phyloP scores from a whole-genome alignment of 1,140 invertebrate genomes.

The Scaptodrosophila lebanonensis region DNA sequence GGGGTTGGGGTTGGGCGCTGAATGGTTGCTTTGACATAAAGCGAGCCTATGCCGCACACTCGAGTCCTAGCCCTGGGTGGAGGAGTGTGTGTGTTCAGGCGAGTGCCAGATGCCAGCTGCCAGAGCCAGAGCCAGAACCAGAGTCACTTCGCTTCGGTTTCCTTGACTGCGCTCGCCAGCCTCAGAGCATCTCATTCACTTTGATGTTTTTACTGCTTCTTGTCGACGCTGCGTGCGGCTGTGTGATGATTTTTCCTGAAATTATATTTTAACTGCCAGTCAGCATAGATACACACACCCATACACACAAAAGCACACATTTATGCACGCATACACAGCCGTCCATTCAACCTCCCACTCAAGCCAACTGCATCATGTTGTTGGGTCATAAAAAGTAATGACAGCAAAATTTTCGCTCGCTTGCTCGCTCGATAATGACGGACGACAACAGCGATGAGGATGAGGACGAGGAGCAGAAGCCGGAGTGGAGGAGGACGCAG shows the following conservation, averaged over 20 bases:
- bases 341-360: neutral
- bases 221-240: constrained; percentile 10
- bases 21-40: neutral
- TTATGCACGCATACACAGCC: too few relatives aligned
- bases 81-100: neutral
- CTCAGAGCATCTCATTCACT: constrained; percentile 41
- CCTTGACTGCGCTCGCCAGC: constrained; percentile 3
- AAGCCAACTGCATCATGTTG: constrained; percentile 58
- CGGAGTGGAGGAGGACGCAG: too few relatives aligned
- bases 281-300: neutral
- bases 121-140: too few relatives aligned
- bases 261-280: constrained; percentile 64
- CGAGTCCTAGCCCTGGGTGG: too few relatives aligned
- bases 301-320: neutral
- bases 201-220: constrained; percentile 59
- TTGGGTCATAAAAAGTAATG: constrained; percentile 66
- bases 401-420: constrained; percentile 46
- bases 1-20: too few relatives aligned
- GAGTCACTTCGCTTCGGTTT: constrained; percentile 8
- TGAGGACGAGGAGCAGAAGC: neutral
- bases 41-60: too few relatives aligned
- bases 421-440: constrained; percentile 53
- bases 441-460: constrained; percentile 14
- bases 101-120: neutral
- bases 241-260: constrained; percentile 50